Conservation (phyloP, 2,113 vertebrate genomes). For the Chamaea fasciata region DNA sequence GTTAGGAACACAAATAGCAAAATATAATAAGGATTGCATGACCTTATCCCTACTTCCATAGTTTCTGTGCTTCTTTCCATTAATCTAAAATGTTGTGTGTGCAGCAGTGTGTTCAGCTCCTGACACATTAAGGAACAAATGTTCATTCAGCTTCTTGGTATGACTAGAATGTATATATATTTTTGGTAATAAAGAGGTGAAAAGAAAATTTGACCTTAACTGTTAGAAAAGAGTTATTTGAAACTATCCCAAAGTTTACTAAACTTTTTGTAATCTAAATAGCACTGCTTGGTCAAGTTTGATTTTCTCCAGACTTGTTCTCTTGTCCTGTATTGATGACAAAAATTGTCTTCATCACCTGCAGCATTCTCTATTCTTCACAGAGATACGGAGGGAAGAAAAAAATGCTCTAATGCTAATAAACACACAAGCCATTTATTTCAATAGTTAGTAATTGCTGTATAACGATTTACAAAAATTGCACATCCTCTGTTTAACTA, state of each 20-base stretch:
- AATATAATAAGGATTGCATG: not conserved
- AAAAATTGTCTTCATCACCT: not conserved
- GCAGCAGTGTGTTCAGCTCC: not conserved
- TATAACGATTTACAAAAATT: conserved; percentile 58
- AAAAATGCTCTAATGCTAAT: conserved; percentile 34
- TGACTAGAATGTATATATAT: not conserved
- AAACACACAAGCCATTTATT: conserved; percentile 43
- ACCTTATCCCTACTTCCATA: not conserved
- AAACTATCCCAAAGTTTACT: not conserved
- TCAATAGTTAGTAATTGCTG: conserved; percentile 30
- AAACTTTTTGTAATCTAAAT: not conserved
- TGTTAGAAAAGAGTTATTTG: not conserved
- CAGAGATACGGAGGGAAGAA: not conserved
- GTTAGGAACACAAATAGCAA: not conserved
- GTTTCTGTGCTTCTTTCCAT: not conserved
- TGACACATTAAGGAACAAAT: not conserved
- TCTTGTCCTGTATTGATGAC: not conserved
- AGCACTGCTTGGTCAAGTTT: not conserved
- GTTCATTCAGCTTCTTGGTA: not conserved
- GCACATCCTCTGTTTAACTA: conserved; percentile 53
- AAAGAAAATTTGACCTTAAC: not conserved
- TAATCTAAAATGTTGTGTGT: not conserved
- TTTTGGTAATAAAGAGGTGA: not conserved
- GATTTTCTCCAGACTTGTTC: not conserved
- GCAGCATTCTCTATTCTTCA: not conserved